Conservation (phyloP, 1,140 invertebrate species). For the Lucilia cuprina region DNA sequence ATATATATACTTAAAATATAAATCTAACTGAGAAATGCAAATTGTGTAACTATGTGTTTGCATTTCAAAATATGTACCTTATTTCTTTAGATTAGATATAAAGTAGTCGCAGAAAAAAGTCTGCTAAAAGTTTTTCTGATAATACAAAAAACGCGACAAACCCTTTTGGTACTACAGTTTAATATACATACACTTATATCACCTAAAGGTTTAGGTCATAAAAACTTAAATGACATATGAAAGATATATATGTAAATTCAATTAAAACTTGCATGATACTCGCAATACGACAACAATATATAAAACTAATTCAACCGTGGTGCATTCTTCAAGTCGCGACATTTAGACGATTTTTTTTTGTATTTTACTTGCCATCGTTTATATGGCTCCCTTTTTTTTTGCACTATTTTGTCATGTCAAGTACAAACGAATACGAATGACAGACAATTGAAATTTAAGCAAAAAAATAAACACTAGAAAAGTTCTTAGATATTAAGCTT, state of each 20-base stretch:
- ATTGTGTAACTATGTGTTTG: too few relatives aligned
- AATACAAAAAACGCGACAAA: not conserved
- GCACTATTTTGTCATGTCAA: slow-evolving; percentile 15
- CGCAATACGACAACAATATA: not conserved
- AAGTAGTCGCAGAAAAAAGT: too few relatives aligned
- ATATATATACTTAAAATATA: too few relatives aligned
- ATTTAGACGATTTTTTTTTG: slow-evolving; percentile 26
- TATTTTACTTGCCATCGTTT: not conserved
- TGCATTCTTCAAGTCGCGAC: slow-evolving; percentile 19
- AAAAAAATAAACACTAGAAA: slow-evolving; percentile 20
- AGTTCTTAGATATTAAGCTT: not conserved
- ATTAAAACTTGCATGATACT: slow-evolving; percentile 25
- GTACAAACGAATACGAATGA: slow-evolving; percentile 13
- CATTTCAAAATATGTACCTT: too few relatives aligned
- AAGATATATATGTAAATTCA: slow-evolving; percentile 21
- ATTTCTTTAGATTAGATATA: too few relatives aligned
- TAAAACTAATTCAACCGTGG: not conserved
- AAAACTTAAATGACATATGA: not conserved
- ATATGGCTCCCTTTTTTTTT: not conserved
- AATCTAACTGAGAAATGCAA: too few relatives aligned
- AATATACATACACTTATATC: not conserved
- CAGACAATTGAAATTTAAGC: slow-evolving; percentile 23
- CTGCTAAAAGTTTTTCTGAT: too few relatives aligned
- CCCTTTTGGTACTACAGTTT: not conserved
- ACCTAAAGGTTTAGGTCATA: not conserved